phyloP scores from a whole-genome alignment of 2,797 vertebrate species.

The Phoxinus dragarum region DNA sequence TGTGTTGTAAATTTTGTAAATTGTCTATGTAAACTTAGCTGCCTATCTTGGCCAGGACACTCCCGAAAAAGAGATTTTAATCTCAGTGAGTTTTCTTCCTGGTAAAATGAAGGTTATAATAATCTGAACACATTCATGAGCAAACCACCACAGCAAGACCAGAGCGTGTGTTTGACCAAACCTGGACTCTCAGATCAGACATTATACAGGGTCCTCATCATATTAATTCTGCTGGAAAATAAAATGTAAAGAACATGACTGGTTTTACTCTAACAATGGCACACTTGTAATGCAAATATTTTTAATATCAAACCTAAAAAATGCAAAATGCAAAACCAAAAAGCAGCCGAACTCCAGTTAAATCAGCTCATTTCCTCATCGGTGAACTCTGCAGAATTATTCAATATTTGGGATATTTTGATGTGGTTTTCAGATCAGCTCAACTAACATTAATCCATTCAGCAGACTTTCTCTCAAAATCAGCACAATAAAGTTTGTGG shows the following conservation, averaged over 20 bases:
- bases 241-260: neutral
- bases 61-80: too few relatives aligned
- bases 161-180: neutral
- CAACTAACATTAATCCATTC: neutral
- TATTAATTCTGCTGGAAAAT: neutral
- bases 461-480: neutral
- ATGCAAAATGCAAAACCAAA: neutral
- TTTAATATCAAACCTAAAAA: neutral
- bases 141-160: neutral
- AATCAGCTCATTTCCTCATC: too few relatives aligned
- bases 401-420: neutral
- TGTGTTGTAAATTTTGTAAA: too few relatives aligned
- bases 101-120: too few relatives aligned
- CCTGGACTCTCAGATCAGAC: neutral
- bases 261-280: neutral
- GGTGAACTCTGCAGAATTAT: too few relatives aligned
- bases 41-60: too few relatives aligned
- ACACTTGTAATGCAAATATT: neutral
- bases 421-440: neutral
- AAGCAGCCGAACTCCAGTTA: neutral
- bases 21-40: too few relatives aligned
- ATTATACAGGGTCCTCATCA: neutral
- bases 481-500: neutral
- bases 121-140: neutral
- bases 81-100: too few relatives aligned